Conservation (phyloP, 2,888 invertebrate species). For the Amblyjoppa fuscipennis region DNA sequence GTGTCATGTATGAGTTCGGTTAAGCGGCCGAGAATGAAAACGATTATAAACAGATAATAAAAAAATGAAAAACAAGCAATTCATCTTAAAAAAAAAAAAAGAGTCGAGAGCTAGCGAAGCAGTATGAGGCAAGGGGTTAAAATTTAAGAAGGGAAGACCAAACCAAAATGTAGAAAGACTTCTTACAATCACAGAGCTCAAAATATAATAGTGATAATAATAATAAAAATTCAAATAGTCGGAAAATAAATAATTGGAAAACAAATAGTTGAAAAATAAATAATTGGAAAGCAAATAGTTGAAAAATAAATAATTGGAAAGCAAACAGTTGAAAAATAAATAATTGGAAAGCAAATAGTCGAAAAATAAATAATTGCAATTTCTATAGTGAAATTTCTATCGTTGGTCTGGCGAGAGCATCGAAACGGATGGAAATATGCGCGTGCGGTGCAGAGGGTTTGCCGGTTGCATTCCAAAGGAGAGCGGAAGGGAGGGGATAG, state of each 20-base stretch:
- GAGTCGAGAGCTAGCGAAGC: constrained; percentile 22
- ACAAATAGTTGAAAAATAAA: constrained; percentile 32
- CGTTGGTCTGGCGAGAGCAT: not conserved
- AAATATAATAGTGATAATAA: too few relatives aligned
- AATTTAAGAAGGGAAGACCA: constrained; percentile 13
- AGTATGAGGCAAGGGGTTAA: not conserved
- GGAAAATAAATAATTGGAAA: not conserved
- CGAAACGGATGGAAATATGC: not conserved
- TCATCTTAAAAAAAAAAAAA: constrained; percentile 39
- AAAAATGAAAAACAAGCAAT: constrained; percentile 35
- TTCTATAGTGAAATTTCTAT: not conserved
- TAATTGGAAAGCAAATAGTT: constrained; percentile 56
- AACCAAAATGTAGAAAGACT: constrained; percentile 33
- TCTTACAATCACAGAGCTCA: not conserved
- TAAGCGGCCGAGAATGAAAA: constrained; percentile 43
- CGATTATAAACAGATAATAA: constrained; percentile 33
- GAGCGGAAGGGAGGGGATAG: constrained; percentile 1
- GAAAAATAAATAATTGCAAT: not conserved
- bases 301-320: not conserved
- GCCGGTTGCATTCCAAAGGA: constrained; percentile 5
- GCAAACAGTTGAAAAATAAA: constrained; percentile 30
- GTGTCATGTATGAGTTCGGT: constrained; percentile 32
- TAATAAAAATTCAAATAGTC: too few relatives aligned
- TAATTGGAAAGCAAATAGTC: constrained; percentile 56
- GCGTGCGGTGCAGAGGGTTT: not conserved